Evolutionary conservation across 2,888 invertebrate genomes (phyloP).

Genomic region (Cheilosia pagana): DNA sequence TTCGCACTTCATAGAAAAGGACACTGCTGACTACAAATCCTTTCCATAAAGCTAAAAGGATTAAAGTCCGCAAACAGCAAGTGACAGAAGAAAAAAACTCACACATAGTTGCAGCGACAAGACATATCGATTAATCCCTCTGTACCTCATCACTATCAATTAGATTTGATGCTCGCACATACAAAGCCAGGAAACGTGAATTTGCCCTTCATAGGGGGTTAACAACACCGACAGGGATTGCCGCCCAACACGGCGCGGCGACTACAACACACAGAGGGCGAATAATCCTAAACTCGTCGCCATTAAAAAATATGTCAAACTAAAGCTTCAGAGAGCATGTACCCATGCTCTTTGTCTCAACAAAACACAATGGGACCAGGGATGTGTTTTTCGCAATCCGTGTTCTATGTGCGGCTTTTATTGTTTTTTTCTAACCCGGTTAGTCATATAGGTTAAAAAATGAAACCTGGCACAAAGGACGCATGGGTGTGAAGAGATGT

Average conservation of each 20-base stretch:
- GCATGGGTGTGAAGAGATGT: constrained; percentile 21
- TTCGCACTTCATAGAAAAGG: constrained; percentile 4
- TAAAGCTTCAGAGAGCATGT: constrained; percentile 29
- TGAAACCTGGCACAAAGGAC: constrained; percentile 27
- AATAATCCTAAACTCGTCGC: constrained; percentile 30
- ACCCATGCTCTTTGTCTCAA: constrained; percentile 19
- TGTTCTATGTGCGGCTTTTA: constrained; percentile 35
- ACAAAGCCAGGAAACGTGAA: constrained; percentile 15
- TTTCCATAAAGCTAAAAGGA: constrained; percentile 13
- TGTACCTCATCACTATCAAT: constrained; percentile 38
- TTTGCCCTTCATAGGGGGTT: constrained; percentile 40
- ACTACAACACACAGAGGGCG: background rate
- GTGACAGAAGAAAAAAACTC: background rate
- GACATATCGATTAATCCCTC: constrained; percentile 37
- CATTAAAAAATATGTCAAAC: constrained; percentile 42
- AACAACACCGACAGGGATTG: constrained; percentile 13
- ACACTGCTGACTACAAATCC: background rate
- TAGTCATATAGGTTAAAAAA: constrained; percentile 15
- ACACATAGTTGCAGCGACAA: constrained; percentile 23
- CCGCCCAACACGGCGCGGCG: background rate
- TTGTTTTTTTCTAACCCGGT: constrained; percentile 51
- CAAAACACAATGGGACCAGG: constrained; percentile 27
- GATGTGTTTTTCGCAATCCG: constrained; percentile 20
- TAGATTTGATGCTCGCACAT: constrained; percentile 25
- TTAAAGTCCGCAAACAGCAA: background rate